Base-by-base conservation (phyloP, 2,797 vertebrate species). In the Kryptopterus vitreolus region DNA sequence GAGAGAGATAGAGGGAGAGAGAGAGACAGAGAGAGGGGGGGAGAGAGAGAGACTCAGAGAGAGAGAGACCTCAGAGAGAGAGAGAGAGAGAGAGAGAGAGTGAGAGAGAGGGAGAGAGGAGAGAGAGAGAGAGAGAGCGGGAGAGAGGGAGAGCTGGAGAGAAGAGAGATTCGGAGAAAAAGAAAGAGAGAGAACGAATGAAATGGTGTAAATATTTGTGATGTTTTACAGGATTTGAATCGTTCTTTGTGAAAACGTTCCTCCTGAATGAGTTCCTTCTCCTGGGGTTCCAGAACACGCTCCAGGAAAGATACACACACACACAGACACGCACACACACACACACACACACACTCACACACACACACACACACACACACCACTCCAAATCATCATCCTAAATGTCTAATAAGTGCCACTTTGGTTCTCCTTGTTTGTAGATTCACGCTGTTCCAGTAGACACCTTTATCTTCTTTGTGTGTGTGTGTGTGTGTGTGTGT, bases 131-230 rank as follows among this genome's bases (percentile, higher is more conserved):
- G 35, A 38, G 35, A 38, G 35, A 38, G 35, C 3, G 35, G 7
- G 35, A 38, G 38, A 38, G 38, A 1, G 38, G 9, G 38, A 43
- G 38, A 43, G 38, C 6, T 4, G 9, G 38, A 38, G 38, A 38
- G 38, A 16, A 35, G 53, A 70, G 53, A 33, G 65, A 76, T 65
- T 43, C 61, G 48, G 31, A 72, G 46, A 11, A 48, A 82, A 68
- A 71, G 80, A 85, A 86, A 89, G 85, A 65, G 18, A 5, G 77
- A 63, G 89, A 86, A 92, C 92, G 91, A 93, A 93, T 93, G 87
- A 85, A 77, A 13, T 53, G 83, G 84, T 88, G 89, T 92, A 94
- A 94, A 93, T 93, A 93, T 93, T 94, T 92, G 89, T 87, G 84
- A 87, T 77, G 82, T 89, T 89, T 91, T 88, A n/a, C 20, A 9